Evolutionary conservation across 2,797 vertebrate genomes (phyloP).

Genomic region (Typhlichthys eigenmanni): DNA sequence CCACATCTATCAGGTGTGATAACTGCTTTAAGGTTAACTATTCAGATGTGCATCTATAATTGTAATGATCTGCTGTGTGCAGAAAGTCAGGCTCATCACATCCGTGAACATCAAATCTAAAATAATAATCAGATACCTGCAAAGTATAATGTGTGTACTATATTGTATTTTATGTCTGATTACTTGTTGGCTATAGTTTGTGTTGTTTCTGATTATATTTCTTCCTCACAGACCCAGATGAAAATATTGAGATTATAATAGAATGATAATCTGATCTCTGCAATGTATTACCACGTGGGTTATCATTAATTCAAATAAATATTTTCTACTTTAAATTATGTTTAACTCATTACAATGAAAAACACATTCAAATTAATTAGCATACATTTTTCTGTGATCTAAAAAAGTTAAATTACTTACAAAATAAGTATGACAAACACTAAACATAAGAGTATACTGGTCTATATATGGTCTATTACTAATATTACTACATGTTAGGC

Average conservation of each 20-base stretch:
- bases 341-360: too few species aligned
- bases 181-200: conserved; percentile 26
- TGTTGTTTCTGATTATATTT: conserved; percentile 56
- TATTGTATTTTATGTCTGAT: neutral
- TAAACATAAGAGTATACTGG: too few species aligned
- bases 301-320: conserved; percentile 39
- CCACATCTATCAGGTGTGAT: neutral
- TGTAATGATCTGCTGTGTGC: neutral
- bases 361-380: too few species aligned
- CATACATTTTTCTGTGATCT: too few species aligned
- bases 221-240: conserved; percentile 52
- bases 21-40: neutral
- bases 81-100: too few species aligned
- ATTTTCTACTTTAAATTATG: conserved; percentile 23
- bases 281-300: conserved; percentile 35
- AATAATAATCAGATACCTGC: neutral
- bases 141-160: neutral
- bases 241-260: conserved; percentile 76
- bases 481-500: too few species aligned
- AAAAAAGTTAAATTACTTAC: too few species aligned
- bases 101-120: too few species aligned
- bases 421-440: too few species aligned
- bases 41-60: neutral
- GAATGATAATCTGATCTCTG: conserved; percentile 71
- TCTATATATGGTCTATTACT: too few species aligned